These are phyloP conservation scores for Rhamnusium bicolor DNA, from an alignment of 2,888 invertebrate genomes.

Conservation along the genomic window DNA sequence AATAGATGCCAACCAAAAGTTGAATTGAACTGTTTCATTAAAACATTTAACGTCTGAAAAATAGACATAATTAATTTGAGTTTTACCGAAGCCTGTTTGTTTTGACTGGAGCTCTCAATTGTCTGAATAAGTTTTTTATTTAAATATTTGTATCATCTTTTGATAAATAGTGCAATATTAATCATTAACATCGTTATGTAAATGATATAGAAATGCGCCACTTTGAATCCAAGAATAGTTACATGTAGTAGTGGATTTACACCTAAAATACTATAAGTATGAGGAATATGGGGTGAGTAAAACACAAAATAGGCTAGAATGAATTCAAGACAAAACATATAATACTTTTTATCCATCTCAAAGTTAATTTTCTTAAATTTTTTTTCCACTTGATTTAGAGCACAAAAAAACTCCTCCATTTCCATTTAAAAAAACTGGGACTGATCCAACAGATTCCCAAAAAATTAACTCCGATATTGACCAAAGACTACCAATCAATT, in stretches of 20 bases:
- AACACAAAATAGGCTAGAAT: neutral
- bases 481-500: neutral
- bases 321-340: neutral
- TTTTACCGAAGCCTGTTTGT: neutral
- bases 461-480: neutral
- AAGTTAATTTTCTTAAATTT: neutral
- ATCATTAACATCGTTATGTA: neutral
- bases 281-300: neutral
- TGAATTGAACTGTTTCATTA: neutral
- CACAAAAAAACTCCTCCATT: neutral
- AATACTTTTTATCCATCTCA: neutral
- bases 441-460: neutral
- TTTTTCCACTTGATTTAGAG: neutral
- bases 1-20: neutral
- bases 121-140: neutral
- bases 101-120: neutral
- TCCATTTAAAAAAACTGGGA: neutral
- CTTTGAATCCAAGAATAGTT: neutral
- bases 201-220: neutral
- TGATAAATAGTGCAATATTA: neutral
- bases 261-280: neutral
- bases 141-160: neutral
- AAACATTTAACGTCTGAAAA: neutral
- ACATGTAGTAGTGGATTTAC: neutral
- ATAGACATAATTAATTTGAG: neutral